Evolutionary conservation across 30 jellyfish, hydroid and myxozoan species (phyloP), one percentile per base, ranked within the genome.

Genomic region (Aurelia sp.): DNA sequence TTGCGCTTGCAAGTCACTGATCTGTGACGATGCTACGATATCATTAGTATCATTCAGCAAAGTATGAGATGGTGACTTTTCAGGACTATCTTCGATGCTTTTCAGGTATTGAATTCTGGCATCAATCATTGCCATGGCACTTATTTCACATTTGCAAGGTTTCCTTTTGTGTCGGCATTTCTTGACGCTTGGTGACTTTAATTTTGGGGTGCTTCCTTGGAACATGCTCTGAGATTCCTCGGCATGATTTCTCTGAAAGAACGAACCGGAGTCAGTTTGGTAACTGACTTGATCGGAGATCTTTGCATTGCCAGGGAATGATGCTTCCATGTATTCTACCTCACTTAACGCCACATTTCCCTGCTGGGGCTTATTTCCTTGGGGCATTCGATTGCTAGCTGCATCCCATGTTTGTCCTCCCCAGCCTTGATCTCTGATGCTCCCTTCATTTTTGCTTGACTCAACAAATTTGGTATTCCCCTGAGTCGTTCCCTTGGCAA

Each of bases 131-230:
- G 47, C 33, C 31, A 70, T 78, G 17, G 84, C 77, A 19, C 59
- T 75, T 20, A 55, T 20, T 33, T 81, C 91, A 40, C 91, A 81
- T 7, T 73, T 72, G 68, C 91, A 81, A 24, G 91, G 91, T 35
- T 73, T 67, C 38, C 91, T 69, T 38, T 81, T 81, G 53, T 81
- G 91, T 63, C 74, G 67, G 74, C 91, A 81, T 60, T 81, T 81
- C 18, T 50, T 67, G 13, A 18, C 12, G 10, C 12, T 67, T 2
- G 22, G 47, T 6, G 44, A 18, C 78, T 67, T 59, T 12, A 18
- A 5, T 21, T 18, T n/a, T 2, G 33, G 13, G 24, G 33, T 21
- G 33, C 69, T 21, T 59, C 69, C 33, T 59, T 59, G 69, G 33
- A 21, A 59, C 69, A 18, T 4, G 2, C 69, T 59, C 69, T 59